These are phyloP conservation scores for Notamacropus eugenii DNA, from an alignment of 2,797 vertebrate species.

Conservation along the genomic window DNA sequence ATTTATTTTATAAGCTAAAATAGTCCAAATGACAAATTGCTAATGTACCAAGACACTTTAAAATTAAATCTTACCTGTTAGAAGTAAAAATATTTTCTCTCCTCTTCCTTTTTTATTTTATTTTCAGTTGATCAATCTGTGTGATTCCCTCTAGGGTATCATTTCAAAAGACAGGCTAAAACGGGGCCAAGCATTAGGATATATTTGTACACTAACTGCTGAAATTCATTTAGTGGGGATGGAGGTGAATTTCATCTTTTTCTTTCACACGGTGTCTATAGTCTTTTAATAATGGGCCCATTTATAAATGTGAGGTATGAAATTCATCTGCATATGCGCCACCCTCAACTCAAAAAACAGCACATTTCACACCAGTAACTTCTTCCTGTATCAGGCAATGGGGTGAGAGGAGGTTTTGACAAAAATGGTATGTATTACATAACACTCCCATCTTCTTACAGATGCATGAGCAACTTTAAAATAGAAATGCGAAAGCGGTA, in stretches of 20 bases:
- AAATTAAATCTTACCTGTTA: slow-evolving; percentile 53
- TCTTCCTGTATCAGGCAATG: slow-evolving; percentile 78
- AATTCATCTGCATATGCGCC: slow-evolving; percentile 77
- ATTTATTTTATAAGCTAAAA: slow-evolving; percentile 70
- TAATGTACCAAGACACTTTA: slow-evolving; percentile 61
- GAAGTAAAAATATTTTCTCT: slow-evolving; percentile 56
- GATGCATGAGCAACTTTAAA: slow-evolving; percentile 75
- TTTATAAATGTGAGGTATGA: slow-evolving; percentile 75
- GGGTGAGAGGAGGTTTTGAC: slow-evolving; percentile 76
- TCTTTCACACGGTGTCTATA: slow-evolving; percentile 67
- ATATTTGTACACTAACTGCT: slow-evolving; percentile 47
- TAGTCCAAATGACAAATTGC: slow-evolving; percentile 61
- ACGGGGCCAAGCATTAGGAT: slow-evolving; percentile 35
- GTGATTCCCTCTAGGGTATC: slow-evolving; percentile 47
- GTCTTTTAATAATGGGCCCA: slow-evolving; percentile 65
- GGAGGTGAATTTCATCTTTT: slow-evolving; percentile 66
- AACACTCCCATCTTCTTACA: slow-evolving; percentile 73
- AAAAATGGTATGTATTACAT: slow-evolving; percentile 77
- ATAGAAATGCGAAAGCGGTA: slow-evolving; percentile 58
- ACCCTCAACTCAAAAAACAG: slow-evolving; percentile 68
- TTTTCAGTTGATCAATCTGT: slow-evolving; percentile 60
- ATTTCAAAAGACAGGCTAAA: slow-evolving; percentile 64
- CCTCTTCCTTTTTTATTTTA: slow-evolving; percentile 39
- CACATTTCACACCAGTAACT: slow-evolving; percentile 79
- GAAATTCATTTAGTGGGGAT: not conserved